Evolutionary conservation across 2,888 invertebrate genomes (phyloP).

Genomic region (Drosophila melanocephala): DNA sequence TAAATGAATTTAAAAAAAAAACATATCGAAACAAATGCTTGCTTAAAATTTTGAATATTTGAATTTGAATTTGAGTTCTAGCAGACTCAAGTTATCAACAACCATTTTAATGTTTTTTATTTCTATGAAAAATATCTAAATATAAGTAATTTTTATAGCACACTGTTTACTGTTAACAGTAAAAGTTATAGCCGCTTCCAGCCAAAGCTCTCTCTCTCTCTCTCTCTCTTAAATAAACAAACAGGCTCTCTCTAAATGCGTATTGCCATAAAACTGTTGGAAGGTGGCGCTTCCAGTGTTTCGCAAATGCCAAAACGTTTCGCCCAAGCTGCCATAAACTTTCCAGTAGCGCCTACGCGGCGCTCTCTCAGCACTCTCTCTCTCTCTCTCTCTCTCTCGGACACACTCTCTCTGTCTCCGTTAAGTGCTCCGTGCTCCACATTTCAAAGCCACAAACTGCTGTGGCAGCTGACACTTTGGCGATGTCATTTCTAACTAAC

Average conservation of each 20-base stretch:
- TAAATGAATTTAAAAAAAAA: not conserved
- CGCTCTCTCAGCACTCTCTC: constrained; percentile 15
- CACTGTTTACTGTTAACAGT: not conserved
- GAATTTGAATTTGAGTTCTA: not conserved
- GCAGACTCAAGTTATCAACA: not conserved
- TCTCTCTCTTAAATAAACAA: constrained; percentile 61
- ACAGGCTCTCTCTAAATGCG: constrained; percentile 38
- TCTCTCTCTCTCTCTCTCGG: constrained; percentile 1
- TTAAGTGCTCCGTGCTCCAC: constrained; percentile 55
- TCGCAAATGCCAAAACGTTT: constrained; percentile 44
- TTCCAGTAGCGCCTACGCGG: constrained; percentile 37
- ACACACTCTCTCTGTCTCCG: constrained; percentile 18
- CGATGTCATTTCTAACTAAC: constrained; percentile 61
- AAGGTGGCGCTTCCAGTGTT: constrained; percentile 43
- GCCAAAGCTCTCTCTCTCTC: not conserved
- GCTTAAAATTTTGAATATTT: not conserved
- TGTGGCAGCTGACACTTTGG: constrained; percentile 70
- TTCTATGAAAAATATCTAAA: not conserved
- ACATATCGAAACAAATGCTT: not conserved
- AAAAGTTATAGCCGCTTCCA: constrained; percentile 35
- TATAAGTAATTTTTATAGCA: not conserved
- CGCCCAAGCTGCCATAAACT: constrained; percentile 53
- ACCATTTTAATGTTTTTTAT: not conserved
- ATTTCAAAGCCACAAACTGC: constrained; percentile 71
- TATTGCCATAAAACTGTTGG: constrained; percentile 47